Evolutionary conservation across 2,888 invertebrate species (phyloP).

Genomic region (Ormyrus labotus): DNA sequence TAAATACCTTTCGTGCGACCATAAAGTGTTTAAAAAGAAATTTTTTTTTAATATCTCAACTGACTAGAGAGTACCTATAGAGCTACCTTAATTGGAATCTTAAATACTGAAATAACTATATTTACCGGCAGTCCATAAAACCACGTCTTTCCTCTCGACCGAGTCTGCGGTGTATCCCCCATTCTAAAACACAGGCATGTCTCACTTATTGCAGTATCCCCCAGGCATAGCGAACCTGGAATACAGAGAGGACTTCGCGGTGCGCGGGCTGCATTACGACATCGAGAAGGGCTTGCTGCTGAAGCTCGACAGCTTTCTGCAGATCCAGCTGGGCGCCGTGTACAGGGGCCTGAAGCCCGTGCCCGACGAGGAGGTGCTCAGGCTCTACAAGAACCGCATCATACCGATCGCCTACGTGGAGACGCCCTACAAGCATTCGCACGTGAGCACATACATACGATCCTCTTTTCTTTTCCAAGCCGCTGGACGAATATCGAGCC

Average conservation of each 20-base stretch:
- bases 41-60: too few species aligned
- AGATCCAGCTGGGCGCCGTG: conserved; percentile 96
- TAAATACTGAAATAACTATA: too few species aligned
- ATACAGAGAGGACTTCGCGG: conserved; percentile 95
- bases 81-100: too few species aligned
- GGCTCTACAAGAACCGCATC: conserved; percentile 89
- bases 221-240: conserved; percentile 87
- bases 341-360: conserved; percentile 91
- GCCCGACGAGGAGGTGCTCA: conserved; percentile 88
- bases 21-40: too few species aligned
- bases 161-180: too few species aligned
- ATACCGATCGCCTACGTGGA: conserved; percentile 93
- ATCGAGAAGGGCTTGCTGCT: conserved; percentile 94
- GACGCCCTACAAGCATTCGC: conserved; percentile 83
- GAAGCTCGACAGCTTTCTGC: conserved; percentile 96
- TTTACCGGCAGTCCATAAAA: too few species aligned
- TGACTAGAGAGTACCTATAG: too few species aligned
- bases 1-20: too few species aligned
- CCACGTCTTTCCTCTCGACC: too few species aligned
- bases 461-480: too few species aligned
- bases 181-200: too few species aligned
- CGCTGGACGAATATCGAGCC: too few species aligned
- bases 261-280: conserved; percentile 98
- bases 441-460: conserved; percentile 77
- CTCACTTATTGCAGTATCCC: conserved; percentile 84